Evolutionary conservation across 2,797 vertebrate species (phyloP).

Genomic region (Poecilia velifera): DNA sequence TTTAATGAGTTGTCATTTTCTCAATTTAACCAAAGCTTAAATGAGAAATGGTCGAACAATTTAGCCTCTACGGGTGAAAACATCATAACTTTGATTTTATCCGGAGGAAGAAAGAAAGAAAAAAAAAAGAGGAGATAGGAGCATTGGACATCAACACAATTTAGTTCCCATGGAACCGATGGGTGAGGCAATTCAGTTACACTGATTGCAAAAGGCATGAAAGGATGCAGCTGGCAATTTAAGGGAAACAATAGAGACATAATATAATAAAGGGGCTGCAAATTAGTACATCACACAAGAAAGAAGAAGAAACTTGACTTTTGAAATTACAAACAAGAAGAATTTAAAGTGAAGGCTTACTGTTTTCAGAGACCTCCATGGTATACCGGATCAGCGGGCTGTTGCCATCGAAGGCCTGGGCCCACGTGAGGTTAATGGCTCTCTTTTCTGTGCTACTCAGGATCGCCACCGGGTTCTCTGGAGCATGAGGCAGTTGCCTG

Average conservation of each 20-base stretch:
- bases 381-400: conserved; percentile 93
- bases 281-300: conserved; percentile 28
- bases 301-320: conserved; percentile 16
- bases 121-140: conserved; percentile 28
- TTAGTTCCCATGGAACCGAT: conserved; percentile 18
- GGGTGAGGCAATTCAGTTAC: conserved; percentile 42
- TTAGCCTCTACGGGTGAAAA: conserved; percentile 46
- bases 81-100: conserved; percentile 55
- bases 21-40: conserved; percentile 40
- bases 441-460: conserved; percentile 87
- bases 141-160: conserved; percentile 36
- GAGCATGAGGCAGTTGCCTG: conserved; percentile 94
- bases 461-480: conserved; percentile 88
- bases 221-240: conserved; percentile 39
- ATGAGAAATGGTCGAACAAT: conserved; percentile 52
- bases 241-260: conserved; percentile 29
- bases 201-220: conserved; percentile 36
- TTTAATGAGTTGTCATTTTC: conserved; percentile 70
- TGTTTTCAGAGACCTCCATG: conserved; percentile 97
- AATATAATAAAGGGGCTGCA: conserved; percentile 35
- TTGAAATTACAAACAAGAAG: conserved; percentile 25
- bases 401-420: conserved; percentile 95
- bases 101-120: conserved; percentile 5
- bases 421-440: conserved; percentile 95
- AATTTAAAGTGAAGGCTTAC: conserved; percentile 82